Evolutionary conservation across 1,140 invertebrate genomes (phyloP).

Genomic region (Orchesella cincta): DNA sequence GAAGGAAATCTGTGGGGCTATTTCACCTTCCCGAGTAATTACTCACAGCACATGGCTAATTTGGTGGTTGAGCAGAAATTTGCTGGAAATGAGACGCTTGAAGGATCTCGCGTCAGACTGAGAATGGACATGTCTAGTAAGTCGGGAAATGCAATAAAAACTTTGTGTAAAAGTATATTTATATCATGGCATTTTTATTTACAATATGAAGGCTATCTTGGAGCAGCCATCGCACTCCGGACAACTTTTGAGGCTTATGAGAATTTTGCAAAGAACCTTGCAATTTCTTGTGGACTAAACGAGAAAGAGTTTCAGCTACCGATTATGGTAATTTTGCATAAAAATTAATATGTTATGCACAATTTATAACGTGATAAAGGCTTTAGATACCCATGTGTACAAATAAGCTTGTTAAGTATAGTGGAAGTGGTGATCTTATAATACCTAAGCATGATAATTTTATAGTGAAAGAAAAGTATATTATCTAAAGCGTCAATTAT

Average conservation of each 20-base stretch:
- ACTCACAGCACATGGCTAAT: background rate
- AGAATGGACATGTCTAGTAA: background rate
- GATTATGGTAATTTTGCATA: background rate
- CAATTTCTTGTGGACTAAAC: background rate
- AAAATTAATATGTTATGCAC: too few relatives aligned
- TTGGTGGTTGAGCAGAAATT: background rate
- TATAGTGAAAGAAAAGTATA: too few relatives aligned
- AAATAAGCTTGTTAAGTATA: too few relatives aligned
- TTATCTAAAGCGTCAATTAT: too few relatives aligned
- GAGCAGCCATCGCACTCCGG: background rate
- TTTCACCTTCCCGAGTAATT: background rate
- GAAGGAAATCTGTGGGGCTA: background rate
- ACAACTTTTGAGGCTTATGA: background rate
- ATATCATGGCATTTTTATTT: background rate
- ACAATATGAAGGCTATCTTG: background rate
- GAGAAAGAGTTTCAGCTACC: background rate
- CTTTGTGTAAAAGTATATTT: background rate
- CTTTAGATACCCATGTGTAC: too few relatives aligned
- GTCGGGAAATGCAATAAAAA: slow-evolving; percentile 1
- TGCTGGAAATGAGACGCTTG: background rate
- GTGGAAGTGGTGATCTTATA: too few relatives aligned
- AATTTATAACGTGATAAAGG: too few relatives aligned
- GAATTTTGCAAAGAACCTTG: background rate
- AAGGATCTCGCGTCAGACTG: background rate
- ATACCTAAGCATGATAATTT: too few relatives aligned